Base-by-base conservation (phyloP, 2,888 invertebrate genomes). In the Amphiduros pacificus region DNA sequence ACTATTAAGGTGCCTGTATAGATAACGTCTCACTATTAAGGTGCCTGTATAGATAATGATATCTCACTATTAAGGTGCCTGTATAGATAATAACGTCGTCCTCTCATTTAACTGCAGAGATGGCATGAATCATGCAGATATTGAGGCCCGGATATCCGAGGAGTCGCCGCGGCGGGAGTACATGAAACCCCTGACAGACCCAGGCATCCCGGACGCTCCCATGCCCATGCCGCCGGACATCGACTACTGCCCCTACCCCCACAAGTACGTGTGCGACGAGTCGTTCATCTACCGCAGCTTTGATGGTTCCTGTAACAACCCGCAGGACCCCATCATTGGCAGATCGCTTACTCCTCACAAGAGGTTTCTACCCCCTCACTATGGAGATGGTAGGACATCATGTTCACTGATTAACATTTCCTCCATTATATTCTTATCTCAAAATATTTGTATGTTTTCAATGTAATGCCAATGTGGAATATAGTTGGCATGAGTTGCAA, bases 231-330 rank as follows among this genome's bases (percentile, higher is more conserved):
- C 61, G 2, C 63, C 60, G 6, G 65, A 61, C 44, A 56, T 61
- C 17, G 59, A 67, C 63, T 63, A 59, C 54, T 67, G 67, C 32
- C 67, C 67, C 22, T 67, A 61, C 29, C 65, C 67, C 26, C n/a
- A 28, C 6, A n/a, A 28, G 9, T 51, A 55, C 41, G 32, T 41
- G 22, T 55, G 55, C 41, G 44, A 55, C 55, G 22, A 26, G 27
- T 41, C 17, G 22, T n/a, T 55, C 27, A 2, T 31, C 6, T 55
- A 5, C 31, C 27, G 60, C 50, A 67, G 68, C 2, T 60, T 65
- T 5, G 72, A 72, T 51, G 74, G 74, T 1, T 65, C 70, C 6
- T 74, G 74, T 58, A 54, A 54, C 36, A 54, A 54, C 36, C n/a
- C n/a, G n/a, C n/a, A 50, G 0, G 26, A 60, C n/a, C 66, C 71